Evolutionary conservation across 2,113 vertebrate species (phyloP).

Genomic region (Morone saxatilis): DNA sequence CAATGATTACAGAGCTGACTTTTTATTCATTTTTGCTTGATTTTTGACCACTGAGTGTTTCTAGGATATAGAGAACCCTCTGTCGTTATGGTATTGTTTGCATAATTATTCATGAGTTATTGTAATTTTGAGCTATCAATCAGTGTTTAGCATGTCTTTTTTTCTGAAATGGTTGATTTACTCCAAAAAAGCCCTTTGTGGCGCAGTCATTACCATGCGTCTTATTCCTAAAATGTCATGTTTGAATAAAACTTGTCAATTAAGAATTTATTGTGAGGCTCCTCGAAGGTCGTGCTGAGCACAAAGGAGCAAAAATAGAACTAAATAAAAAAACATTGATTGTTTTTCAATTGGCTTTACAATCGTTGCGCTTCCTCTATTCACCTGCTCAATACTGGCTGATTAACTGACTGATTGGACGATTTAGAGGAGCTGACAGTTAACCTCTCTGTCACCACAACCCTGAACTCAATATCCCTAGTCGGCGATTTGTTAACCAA

Average conservation of each 20-base stretch:
- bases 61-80: not conserved
- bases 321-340: not conserved
- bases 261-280: not conserved
- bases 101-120: no score
- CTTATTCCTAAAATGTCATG: slow-evolving; percentile 9
- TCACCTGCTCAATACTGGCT: slow-evolving; percentile 9
- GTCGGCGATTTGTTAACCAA: slow-evolving; percentile 2
- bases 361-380: not conserved
- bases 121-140: no score
- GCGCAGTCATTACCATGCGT: not conserved
- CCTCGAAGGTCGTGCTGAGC: not conserved
- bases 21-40: not conserved
- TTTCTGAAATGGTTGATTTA: no score
- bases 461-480: not conserved
- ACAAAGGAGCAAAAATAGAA: not conserved
- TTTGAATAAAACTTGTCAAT: slow-evolving; percentile 19
- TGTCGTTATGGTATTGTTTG: not conserved
- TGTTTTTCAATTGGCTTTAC: not conserved
- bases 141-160: no score
- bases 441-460: slow-evolving; percentile 1
- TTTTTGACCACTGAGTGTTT: not conserved
- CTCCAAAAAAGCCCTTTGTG: not conserved
- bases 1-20: no score
- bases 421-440: slow-evolving; percentile 14
- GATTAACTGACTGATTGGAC: slow-evolving; percentile 18